Base-by-base conservation (phyloP, 2,113 vertebrate species). In the Reinhardtius hippoglossoides region DNA sequence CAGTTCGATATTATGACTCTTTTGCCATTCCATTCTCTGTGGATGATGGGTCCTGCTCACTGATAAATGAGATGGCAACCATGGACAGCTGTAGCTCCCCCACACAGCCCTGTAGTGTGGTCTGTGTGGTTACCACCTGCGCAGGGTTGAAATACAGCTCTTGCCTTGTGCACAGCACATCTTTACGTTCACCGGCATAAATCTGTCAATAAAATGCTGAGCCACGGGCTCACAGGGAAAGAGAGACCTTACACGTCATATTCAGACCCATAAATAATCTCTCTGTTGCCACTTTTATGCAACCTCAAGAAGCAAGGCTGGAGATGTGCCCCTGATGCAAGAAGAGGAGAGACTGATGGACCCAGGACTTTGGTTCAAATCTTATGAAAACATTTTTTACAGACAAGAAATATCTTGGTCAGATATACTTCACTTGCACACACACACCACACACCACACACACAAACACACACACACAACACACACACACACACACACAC, bases 181-280 rank as follows among this genome's bases (percentile, higher is more conserved):
- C 79, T 74, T 78, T 78, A 70, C n/a, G 24, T 72, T 37, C 67
- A 9, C 59, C 15, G 23, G 46, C n/a, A 72, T 92, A 91, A 91
- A 91, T 91, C 83, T 88, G 71, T 70, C 81, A 35, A 21, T 62
- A 78, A 87, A 92, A 76, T 72, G 88, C 87, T 92, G 89, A 91
- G 89, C 65, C 71, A 58, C 63, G 4, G 64, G 69, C 62, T 76
- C 54, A 7, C 55, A 74, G 65, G 62, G 52, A 63, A 58, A 67
- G 35, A 70, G 24, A 26, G 61, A 55, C 57, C 80, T 89, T 78
- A 76, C 50, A 31, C 79, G 79, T 81, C 79, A 90, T 90, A 88
- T 89, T 80, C 84, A 65, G 48, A 1, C 56, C 37, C 58, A 54
- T 89, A 85, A 88, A 88, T 83, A 77, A 78, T 62, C 44, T 74